A percentile compares a stretch with the other conserved stretches of the same genome.
phyloP scores from a whole-genome alignment of 2,888 invertebrate genomes.

The Parnassius orleans region DNA sequence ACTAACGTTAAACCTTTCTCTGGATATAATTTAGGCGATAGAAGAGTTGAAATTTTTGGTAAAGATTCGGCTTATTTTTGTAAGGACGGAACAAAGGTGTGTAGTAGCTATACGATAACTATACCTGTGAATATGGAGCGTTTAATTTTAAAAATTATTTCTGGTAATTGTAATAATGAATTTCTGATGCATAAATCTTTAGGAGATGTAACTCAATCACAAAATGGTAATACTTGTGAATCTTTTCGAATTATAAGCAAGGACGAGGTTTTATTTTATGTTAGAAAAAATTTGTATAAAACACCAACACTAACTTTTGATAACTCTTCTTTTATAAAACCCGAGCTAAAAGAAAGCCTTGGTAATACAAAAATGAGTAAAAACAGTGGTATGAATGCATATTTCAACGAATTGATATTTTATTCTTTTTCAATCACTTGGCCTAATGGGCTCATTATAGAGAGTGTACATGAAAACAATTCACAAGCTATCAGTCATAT shows the following conservation, averaged over 20 bases:
- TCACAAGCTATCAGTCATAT: constrained; percentile 59
- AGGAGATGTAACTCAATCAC: constrained; percentile 44
- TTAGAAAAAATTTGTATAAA: constrained; percentile 55
- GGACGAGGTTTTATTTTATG: constrained; percentile 58
- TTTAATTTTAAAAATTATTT: constrained; percentile 53
- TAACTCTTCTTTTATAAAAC: constrained; percentile 32
- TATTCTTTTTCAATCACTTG: constrained; percentile 62
- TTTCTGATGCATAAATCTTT: constrained; percentile 66
- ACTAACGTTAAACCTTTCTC: constrained; percentile 39
- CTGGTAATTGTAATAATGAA: constrained; percentile 57
- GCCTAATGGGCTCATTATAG: constrained; percentile 70
- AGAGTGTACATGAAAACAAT: constrained; percentile 59
- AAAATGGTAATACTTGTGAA: constrained; percentile 49
- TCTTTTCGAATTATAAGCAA: constrained; percentile 63
- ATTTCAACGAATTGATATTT: constrained; percentile 45
- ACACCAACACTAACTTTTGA: constrained; percentile 33
- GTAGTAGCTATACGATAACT: constrained; percentile 53
- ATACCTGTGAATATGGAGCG: constrained; percentile 66
- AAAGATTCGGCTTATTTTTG: constrained; percentile 65
- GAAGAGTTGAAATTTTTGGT: constrained; percentile 70
- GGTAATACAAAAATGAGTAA: constrained; percentile 32
- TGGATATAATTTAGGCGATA: constrained; percentile 65
- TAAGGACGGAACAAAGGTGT: constrained; percentile 61
- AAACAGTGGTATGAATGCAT: constrained; percentile 28
- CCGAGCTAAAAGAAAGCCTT: constrained; percentile 37